Conservation (phyloP, 2,888 invertebrate species). For the Rhyacophila evoluta region DNA sequence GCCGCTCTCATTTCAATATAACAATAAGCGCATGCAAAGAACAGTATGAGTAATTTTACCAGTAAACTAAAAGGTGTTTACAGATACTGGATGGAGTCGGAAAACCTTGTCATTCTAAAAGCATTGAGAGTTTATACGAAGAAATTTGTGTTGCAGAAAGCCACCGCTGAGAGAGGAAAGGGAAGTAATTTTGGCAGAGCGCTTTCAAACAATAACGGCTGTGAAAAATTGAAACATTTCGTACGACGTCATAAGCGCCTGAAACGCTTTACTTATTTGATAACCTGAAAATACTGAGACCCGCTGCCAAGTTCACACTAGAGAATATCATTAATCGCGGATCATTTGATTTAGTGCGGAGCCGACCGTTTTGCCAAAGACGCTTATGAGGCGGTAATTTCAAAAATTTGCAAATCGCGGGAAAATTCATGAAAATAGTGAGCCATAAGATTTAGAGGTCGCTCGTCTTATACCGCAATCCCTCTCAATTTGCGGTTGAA, state of each 20-base stretch:
- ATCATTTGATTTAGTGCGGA: background rate
- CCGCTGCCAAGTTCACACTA: background rate
- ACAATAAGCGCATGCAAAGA: too few relatives aligned
- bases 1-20: too few relatives aligned
- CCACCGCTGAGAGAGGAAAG: background rate
- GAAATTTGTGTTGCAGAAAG: background rate
- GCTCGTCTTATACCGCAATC: too few relatives aligned
- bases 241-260: slow-evolving; percentile 27
- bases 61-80: too few relatives aligned
- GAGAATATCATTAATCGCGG: background rate
- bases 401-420: background rate
- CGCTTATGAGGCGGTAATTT: background rate
- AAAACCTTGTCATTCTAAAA: too few relatives aligned
- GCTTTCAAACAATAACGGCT: slow-evolving; percentile 31
- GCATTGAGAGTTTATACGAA: too few relatives aligned
- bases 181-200: background rate
- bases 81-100: too few relatives aligned
- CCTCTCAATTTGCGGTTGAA: too few relatives aligned
- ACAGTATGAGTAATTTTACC: too few relatives aligned
- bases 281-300: slow-evolving; percentile 29
- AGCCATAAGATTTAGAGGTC: too few relatives aligned
- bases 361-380: background rate
- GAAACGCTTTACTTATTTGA: slow-evolving; percentile 42
- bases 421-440: background rate
- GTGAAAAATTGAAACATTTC: slow-evolving; percentile 46